Percentiles rank a stretch among this genome's conserved stretches.
These are phyloP conservation scores for Lycorma delicatula DNA, from an alignment of 1,140 invertebrate genomes.

Conservation along the genomic window DNA sequence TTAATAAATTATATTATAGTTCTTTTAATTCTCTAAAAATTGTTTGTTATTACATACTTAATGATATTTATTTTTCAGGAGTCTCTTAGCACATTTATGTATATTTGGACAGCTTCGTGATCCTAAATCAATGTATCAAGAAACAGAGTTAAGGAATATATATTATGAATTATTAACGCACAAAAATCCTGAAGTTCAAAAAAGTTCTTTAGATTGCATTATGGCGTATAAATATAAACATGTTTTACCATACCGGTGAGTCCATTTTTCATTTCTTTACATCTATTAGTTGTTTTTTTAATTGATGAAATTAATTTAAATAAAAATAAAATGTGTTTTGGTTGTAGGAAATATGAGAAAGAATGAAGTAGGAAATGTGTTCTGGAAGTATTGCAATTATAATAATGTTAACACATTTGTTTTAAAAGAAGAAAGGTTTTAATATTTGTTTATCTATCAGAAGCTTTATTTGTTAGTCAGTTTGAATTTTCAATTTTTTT, in stretches of 20 bases:
- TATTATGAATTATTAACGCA: conserved; percentile 72
- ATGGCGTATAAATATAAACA: conserved; percentile 73
- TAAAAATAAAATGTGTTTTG: too few relatives aligned
- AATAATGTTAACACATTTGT: too few relatives aligned
- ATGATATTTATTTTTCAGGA: conserved; percentile 43
- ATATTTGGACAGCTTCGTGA: conserved; percentile 73
- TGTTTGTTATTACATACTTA: too few relatives aligned
- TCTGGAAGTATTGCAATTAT: too few relatives aligned
- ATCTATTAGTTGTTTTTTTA: too few relatives aligned
- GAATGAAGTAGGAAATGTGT: too few relatives aligned
- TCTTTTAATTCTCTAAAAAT: conserved; percentile 38
- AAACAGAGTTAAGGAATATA: conserved; percentile 61
- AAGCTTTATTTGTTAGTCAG: too few relatives aligned
- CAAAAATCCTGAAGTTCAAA: conserved; percentile 69
- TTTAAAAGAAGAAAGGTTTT: too few relatives aligned
- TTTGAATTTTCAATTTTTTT: too few relatives aligned
- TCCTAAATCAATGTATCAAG: conserved; percentile 66
- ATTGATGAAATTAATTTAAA: too few relatives aligned
- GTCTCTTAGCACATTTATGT: conserved; percentile 60
- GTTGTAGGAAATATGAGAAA: too few relatives aligned
- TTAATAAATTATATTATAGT: conserved; percentile 18
- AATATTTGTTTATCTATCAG: too few relatives aligned
- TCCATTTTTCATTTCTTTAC: conserved; percentile 9
- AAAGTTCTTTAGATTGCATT: conserved; percentile 73
- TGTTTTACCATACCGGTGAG: conserved; percentile 56